Conservation (phyloP, 2,797 vertebrate species). For the Bradypodion ventrale region DNA sequence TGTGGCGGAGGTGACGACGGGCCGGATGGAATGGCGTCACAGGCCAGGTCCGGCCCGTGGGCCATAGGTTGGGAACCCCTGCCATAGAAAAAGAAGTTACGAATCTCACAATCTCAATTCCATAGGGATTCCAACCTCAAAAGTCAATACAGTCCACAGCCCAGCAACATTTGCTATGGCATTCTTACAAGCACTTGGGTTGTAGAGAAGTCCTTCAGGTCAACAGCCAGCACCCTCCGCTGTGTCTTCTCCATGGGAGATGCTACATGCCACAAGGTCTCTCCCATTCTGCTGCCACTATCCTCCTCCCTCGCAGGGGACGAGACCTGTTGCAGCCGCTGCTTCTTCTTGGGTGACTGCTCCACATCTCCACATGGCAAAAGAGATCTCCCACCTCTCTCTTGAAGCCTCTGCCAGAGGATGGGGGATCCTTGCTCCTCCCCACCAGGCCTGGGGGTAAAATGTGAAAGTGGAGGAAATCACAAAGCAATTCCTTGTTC, state of each 20-base stretch:
- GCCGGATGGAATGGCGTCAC: too few species aligned
- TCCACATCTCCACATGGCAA: neutral
- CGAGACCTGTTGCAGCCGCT: constrained; percentile 14
- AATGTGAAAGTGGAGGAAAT: neutral
- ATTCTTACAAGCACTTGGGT: constrained; percentile 23
- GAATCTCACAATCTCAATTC: too few species aligned
- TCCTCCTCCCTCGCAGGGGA: neutral
- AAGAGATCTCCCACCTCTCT: neutral
- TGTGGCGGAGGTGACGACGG: too few species aligned
- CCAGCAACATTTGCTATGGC: neutral
- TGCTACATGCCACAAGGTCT: constrained; percentile 13
- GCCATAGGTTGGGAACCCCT: too few species aligned
- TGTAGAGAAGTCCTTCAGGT: constrained; percentile 18
- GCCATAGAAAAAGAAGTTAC: too few species aligned
- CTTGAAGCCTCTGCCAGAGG: neutral
- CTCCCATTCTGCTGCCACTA: neutral
- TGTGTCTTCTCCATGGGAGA: constrained; percentile 35
- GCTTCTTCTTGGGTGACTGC: constrained; percentile 21
- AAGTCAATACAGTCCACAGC: neutral
- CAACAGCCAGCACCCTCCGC: constrained; percentile 18
- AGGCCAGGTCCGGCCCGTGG: too few species aligned
- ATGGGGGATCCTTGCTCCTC: neutral
- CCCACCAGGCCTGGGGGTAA: constrained; percentile 6
- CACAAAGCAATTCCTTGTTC: neutral
- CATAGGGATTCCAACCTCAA: neutral